These are phyloP conservation scores for Acridotheres tristis DNA, from an alignment of 2,797 vertebrate genomes.

Conservation along the genomic window DNA sequence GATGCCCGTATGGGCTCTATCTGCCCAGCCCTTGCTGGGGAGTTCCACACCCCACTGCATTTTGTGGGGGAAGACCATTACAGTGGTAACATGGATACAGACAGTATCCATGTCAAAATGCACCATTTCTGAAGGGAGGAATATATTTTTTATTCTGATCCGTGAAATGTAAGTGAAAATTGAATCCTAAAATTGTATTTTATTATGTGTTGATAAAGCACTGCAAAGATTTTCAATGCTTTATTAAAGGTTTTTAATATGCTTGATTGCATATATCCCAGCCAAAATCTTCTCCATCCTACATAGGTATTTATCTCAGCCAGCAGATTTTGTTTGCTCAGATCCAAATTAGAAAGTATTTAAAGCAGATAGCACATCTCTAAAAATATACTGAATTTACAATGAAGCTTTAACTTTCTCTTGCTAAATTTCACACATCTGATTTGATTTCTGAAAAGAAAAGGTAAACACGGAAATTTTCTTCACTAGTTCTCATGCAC, in stretches of 20 bases:
- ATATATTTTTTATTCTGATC: not conserved
- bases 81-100: not conserved
- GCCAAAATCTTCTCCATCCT: conserved; percentile 49
- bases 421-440: conserved; percentile 55
- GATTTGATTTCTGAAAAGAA: conserved; percentile 44
- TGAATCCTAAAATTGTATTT: not conserved
- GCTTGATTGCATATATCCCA: conserved; percentile 38
- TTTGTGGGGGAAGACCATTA: not conserved
- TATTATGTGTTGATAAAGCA: conserved; percentile 12
- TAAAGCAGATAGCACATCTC: conserved; percentile 56
- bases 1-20: not conserved
- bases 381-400: conserved; percentile 68
- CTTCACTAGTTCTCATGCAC: not conserved
- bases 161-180: not conserved
- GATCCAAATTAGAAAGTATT: conserved; percentile 67
- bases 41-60: not conserved
- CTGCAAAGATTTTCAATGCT: not conserved
- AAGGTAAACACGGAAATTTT: conserved; percentile 55
- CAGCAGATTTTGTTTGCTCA: conserved; percentile 65
- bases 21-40: not conserved
- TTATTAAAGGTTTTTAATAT: conserved; percentile 55
- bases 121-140: not conserved
- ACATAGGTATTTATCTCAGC: conserved; percentile 63
- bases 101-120: not conserved
- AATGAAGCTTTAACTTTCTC: conserved; percentile 57